phyloP scores from a whole-genome alignment of 2,888 invertebrate species.

The Caenorhabditis macrosperma region DNA sequence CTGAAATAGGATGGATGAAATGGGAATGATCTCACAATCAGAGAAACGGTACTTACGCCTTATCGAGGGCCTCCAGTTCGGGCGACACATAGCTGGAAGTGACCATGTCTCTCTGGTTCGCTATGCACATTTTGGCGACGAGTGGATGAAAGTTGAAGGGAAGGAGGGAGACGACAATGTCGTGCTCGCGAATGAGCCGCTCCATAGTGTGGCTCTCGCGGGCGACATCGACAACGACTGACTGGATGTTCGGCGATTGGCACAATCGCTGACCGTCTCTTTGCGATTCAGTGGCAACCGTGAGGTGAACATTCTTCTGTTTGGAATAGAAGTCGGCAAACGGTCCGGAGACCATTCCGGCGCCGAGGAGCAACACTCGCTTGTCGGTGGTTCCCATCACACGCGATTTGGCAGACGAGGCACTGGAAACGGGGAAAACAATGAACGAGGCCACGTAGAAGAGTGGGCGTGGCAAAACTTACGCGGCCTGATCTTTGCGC shows the following conservation, averaged over 20 bases:
- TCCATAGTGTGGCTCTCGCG: slow-evolving; percentile 86
- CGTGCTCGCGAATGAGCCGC: slow-evolving; percentile 85
- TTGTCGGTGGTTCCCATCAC: slow-evolving; percentile 81
- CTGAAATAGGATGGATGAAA: slow-evolving; percentile 81
- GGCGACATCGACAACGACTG: slow-evolving; percentile 89
- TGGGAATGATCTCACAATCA: not conserved
- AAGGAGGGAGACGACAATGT: slow-evolving; percentile 86
- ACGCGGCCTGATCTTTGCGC: slow-evolving; percentile 81
- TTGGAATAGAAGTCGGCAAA: slow-evolving; percentile 93
- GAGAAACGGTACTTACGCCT: slow-evolving; percentile 65
- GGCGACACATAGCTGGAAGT: slow-evolving; percentile 95
- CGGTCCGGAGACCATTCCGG: slow-evolving; percentile 94
- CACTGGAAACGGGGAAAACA: slow-evolving; percentile 81
- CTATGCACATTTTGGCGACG: slow-evolving; percentile 90
- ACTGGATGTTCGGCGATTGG: slow-evolving; percentile 85
- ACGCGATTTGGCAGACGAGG: slow-evolving; percentile 87
- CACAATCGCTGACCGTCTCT: slow-evolving; percentile 92
- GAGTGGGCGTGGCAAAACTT: slow-evolving; percentile 20
- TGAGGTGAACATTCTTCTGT: slow-evolving; percentile 83
- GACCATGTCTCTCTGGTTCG: slow-evolving; percentile 91
- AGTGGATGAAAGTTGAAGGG: slow-evolving; percentile 92
- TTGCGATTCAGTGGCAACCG: slow-evolving; percentile 87
- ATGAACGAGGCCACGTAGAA: no score
- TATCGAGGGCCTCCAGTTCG: slow-evolving; percentile 85
- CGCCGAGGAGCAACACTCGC: slow-evolving; percentile 90